Conservation (phyloP, 2,797 vertebrate genomes). For the Schizopygopsis malacanthus region DNA sequence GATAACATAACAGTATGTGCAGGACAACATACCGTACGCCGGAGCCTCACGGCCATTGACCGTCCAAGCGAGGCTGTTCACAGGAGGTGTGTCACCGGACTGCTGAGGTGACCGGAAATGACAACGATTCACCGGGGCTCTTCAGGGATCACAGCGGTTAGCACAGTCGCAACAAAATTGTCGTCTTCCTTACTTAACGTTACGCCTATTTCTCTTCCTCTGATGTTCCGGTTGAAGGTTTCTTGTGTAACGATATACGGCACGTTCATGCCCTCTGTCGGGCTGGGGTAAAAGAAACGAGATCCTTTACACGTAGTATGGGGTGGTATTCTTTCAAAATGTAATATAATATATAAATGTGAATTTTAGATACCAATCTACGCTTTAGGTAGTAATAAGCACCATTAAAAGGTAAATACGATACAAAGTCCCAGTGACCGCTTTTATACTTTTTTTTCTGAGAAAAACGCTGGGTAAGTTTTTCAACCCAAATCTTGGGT, state of each 20-base stretch:
- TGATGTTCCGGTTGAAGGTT: slow-evolving; percentile 35
- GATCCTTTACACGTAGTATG: neutral
- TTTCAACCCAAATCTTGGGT: neutral
- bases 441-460: neutral
- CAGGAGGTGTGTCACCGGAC: slow-evolving; percentile 13
- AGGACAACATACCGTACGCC: slow-evolving; percentile 47
- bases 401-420: neutral
- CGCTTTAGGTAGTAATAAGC: neutral
- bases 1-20: neutral
- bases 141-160: slow-evolving; percentile 4
- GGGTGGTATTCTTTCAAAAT: neutral
- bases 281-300: slow-evolving; percentile 22
- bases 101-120: neutral
- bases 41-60: slow-evolving; percentile 55
- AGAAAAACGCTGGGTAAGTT: neutral
- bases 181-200: neutral
- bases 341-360: neutral
- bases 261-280: slow-evolving; percentile 43
- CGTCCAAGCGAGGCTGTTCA: slow-evolving; percentile 21
- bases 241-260: neutral
- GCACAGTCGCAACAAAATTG: slow-evolving; percentile 17
- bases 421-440: neutral
- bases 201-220: slow-evolving; percentile 42
- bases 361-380: neutral
- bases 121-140: neutral